Evolutionary conservation across 2,888 invertebrate species (phyloP).

Genomic region (Agapetus fuscipes): DNA sequence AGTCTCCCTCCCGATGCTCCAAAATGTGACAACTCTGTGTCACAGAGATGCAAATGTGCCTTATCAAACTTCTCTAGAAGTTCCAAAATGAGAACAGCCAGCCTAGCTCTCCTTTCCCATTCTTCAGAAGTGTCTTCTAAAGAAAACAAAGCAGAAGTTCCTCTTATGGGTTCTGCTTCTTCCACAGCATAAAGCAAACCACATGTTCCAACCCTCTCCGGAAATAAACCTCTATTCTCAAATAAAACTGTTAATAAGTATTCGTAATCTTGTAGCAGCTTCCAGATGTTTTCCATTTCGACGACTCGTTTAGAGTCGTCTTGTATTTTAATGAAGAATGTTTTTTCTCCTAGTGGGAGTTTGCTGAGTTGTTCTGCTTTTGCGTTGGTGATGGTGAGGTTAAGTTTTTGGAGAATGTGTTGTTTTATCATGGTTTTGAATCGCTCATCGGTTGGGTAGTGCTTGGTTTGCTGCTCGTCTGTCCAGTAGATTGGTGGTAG

Average conservation of each 20-base stretch:
- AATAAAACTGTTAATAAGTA: conserved; percentile 51
- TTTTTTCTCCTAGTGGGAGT: conserved; percentile 36
- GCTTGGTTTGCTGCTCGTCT: conserved; percentile 34
- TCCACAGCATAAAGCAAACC: conserved; percentile 58
- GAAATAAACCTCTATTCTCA: conserved; percentile 51
- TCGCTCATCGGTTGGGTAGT: conserved; percentile 43
- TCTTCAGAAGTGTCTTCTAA: conserved; percentile 43
- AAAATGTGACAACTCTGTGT: conserved; percentile 58
- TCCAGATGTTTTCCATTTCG: conserved; percentile 55
- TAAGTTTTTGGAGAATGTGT: conserved; percentile 42
- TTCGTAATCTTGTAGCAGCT: conserved; percentile 55
- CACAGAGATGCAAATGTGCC: conserved; percentile 54
- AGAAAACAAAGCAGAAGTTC: conserved; percentile 41
- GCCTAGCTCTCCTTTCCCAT: conserved; percentile 47
- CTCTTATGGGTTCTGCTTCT: conserved; percentile 47
- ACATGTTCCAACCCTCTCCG: conserved; percentile 55
- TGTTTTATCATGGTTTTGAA: conserved; percentile 43
- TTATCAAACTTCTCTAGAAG: conserved; percentile 49
- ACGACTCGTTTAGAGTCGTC: conserved; percentile 27
- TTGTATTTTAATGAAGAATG: conserved; percentile 23
- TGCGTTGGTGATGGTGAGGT: conserved; percentile 40
- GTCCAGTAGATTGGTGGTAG: conserved; percentile 36
- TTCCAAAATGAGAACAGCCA: conserved; percentile 52
- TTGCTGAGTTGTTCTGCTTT: conserved; percentile 40
- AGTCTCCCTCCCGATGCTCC: conserved; percentile 45